Base-by-base conservation (phyloP, 2,113 vertebrate species). In the Hippolais icterina region DNA sequence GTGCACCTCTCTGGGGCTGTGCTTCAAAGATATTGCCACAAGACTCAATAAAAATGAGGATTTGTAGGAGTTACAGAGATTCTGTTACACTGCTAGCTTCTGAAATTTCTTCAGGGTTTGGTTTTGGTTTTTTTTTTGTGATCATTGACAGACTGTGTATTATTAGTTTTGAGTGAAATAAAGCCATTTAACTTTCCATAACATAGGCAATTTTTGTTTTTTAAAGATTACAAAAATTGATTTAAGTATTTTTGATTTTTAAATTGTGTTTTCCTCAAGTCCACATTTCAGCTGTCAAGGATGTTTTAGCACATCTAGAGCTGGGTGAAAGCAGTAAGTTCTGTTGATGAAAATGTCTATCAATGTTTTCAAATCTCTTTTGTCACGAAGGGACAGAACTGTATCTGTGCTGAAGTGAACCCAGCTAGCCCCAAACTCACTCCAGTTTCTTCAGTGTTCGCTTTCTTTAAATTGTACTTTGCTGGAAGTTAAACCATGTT, bases 191-290 rank as follows among this genome's bases (percentile, higher is more conserved):
- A 39, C 20, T 82, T 79, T 15, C 21, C 28, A 68, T 2, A 2
- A 33, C 8, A 13, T 11, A 8, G 0, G 4, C n/a, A 8, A 6
- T 61, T 52, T 47, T 69, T 49, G 6, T 0, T 15, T 87, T 70
- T 69, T 61, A 42, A 68, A 50, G 14, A 23, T 63, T 53, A n/a
- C 9, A 23, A 42, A 77, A 56, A 33, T 11, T 13, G 8, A 60
- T 82, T 7, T 11, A 42, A 64, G 19, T 56, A 33, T 37, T 79
- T 81, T 90, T 52, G 4, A 3, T 47, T 52, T 52, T 81, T 19
- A 24, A 64, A 56, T 18, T 41, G 3, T 0, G 2, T 74, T 81
- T 91, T 72, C 15, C 20, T 52, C 3, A 71, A 37, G 22, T 56
- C 44, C 54, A 3, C 5, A 4, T 52, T 88, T 83, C 18, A 37